Evolutionary conservation across 2,888 invertebrate genomes (phyloP), one percentile per base, ranked within the genome.

Genomic region (Villa cingulata): DNA sequence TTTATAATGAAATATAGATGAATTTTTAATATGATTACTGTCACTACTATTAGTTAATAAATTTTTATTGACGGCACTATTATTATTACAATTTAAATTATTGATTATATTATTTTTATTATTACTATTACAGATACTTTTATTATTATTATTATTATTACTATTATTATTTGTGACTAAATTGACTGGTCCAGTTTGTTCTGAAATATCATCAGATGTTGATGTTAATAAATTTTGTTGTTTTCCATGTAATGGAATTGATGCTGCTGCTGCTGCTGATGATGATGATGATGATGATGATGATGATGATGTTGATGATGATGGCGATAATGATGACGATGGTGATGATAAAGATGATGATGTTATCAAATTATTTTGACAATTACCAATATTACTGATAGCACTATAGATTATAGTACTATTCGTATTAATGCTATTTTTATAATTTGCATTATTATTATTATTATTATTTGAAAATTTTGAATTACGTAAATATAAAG

Each of bases 101-200:
- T 46, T 46, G n/a, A 23, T 23, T 6, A 6, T 23, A 23, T 23
- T 23, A 23, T 23, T 23, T 23, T 7, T 23, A 23, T 6, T 7
- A 23, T 4, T 6, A 23, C 14, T 47, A 14, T 43, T 40, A 36
- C n/a, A 20, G 29, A 23, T 45, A 16, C n/a, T 46, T 17, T 48
- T 41, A 42, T 43, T 49, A 27, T 23, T 52, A 17, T 43, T 48
- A 32, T 37, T 51, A 40, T 43, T 48, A 14, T 53, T 54, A 10
- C 39, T 51, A 37, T 55, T 56, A 46, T 57, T 56, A 32, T 51
- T 56, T 48, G 58, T 60, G 51, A 55, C 62, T 51, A 62, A 55
- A 53, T 62, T 62, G 23, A 62, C 60, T 41, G 62, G 59, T 23
- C 57, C 58, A 45, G 56, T 53, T 51, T 61, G 61, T 47, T 56